phyloP scores from a whole-genome alignment of 2,888 invertebrate species.

The Eupithecia centaureata region DNA sequence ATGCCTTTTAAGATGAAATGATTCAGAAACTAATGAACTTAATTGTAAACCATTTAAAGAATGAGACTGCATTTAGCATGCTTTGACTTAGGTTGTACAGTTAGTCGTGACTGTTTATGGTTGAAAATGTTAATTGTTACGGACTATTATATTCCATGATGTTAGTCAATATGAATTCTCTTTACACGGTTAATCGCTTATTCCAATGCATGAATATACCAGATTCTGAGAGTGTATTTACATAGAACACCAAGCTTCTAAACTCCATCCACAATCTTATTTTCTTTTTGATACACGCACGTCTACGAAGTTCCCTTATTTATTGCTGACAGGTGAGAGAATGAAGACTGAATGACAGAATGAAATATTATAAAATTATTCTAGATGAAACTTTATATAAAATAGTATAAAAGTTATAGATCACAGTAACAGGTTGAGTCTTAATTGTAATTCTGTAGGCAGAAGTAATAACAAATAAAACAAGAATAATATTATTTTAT shows the following conservation, averaged over 20 bases:
- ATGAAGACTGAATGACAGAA: too few species aligned
- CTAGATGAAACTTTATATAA: too few species aligned
- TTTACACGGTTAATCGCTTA: not conserved
- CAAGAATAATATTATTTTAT: too few species aligned
- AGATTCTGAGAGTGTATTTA: constrained; percentile 3
- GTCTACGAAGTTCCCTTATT: too few species aligned
- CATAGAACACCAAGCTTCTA: constrained; percentile 17
- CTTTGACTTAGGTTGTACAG: constrained; percentile 18
- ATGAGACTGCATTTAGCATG: constrained; percentile 4
- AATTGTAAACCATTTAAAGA: not conserved
- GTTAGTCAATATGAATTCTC: not conserved
- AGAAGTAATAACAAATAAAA: too few species aligned
- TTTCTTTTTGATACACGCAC: too few species aligned
- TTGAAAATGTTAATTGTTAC: constrained; percentile 19
- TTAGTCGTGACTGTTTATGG: constrained; percentile 16
- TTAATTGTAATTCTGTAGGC: too few species aligned
- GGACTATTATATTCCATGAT: not conserved
- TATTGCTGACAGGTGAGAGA: too few species aligned
- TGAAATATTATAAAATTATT: too few species aligned
- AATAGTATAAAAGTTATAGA: too few species aligned
- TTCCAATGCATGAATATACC: not conserved
- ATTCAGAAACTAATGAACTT: not conserved
- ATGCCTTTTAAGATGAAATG: not conserved
- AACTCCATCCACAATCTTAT: too few species aligned
- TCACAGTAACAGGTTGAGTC: too few species aligned